Evolutionary conservation across 2,888 invertebrate species (phyloP).

Genomic region (Thereva nobilitata): DNA sequence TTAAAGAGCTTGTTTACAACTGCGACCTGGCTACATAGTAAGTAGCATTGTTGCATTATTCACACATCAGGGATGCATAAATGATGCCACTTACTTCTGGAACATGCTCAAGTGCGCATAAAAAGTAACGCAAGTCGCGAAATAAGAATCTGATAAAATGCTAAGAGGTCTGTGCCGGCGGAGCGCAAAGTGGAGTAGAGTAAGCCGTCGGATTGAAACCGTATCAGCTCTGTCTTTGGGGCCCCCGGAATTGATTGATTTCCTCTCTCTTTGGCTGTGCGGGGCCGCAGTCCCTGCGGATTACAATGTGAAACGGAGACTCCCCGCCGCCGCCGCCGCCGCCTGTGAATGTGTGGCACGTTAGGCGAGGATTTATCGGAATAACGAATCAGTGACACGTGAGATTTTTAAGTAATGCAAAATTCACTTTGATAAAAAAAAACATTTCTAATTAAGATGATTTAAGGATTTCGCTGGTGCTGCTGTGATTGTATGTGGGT

Average conservation of each 20-base stretch:
- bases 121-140: slow-evolving; percentile 13
- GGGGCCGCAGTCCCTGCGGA: too few relatives aligned
- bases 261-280: too few relatives aligned
- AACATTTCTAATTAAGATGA: too few relatives aligned
- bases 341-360: too few relatives aligned
- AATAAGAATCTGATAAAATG: slow-evolving; percentile 24
- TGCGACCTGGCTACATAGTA: slow-evolving; percentile 20
- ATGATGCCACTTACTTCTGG: slow-evolving; percentile 34
- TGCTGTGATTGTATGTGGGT: too few relatives aligned
- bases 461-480: too few relatives aligned
- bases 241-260: background rate
- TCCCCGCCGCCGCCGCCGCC: too few relatives aligned
- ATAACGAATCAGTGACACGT: too few relatives aligned
- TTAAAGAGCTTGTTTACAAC: slow-evolving; percentile 32
- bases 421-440: too few relatives aligned
- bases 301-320: too few relatives aligned
- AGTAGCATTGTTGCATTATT: slow-evolving; percentile 29
- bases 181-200: slow-evolving; percentile 1
- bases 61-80: slow-evolving; percentile 29
- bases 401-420: too few relatives aligned
- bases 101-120: slow-evolving; percentile 34
- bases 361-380: too few relatives aligned
- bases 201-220: background rate
- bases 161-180: slow-evolving; percentile 10
- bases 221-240: background rate